phyloP scores from a whole-genome alignment of 2,113 vertebrate species.

The Baryphthengus martii region DNA sequence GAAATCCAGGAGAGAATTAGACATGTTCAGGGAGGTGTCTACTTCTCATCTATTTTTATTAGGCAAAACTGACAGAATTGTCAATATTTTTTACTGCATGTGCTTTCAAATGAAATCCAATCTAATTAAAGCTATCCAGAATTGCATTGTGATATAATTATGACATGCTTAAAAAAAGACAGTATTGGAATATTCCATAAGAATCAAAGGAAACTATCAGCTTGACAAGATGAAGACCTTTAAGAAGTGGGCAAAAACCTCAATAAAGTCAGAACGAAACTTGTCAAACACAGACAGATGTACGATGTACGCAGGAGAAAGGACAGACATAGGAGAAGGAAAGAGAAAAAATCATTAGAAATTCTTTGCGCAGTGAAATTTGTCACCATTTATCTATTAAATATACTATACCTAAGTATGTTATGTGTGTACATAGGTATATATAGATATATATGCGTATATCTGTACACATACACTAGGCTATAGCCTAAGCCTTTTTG shows the following conservation, averaged over 20 bases:
- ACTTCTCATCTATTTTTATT: neutral
- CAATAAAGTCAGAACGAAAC: neutral
- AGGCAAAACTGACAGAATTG: neutral
- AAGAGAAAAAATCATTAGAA: neutral
- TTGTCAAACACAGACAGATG: neutral
- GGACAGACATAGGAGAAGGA: neutral
- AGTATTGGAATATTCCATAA: neutral
- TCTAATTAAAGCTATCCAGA: neutral
- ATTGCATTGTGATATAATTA: neutral
- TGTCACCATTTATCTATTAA: neutral
- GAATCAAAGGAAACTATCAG: neutral
- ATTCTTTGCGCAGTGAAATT: neutral
- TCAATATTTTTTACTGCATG: neutral
- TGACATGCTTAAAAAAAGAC: neutral
- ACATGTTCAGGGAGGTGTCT: neutral
- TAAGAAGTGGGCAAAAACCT: neutral
- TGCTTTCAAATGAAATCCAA: neutral
- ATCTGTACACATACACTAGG: neutral
- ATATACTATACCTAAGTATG: accelerated
- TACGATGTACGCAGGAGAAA: neutral
- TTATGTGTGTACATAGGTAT: accelerated
- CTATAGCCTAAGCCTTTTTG: neutral
- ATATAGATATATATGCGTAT: accelerated
- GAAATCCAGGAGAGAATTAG: neutral
- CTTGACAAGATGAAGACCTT: neutral